These are phyloP conservation scores for Penaeus monodon DNA, from an alignment of 2,888 invertebrate species.

Conservation along the genomic window DNA sequence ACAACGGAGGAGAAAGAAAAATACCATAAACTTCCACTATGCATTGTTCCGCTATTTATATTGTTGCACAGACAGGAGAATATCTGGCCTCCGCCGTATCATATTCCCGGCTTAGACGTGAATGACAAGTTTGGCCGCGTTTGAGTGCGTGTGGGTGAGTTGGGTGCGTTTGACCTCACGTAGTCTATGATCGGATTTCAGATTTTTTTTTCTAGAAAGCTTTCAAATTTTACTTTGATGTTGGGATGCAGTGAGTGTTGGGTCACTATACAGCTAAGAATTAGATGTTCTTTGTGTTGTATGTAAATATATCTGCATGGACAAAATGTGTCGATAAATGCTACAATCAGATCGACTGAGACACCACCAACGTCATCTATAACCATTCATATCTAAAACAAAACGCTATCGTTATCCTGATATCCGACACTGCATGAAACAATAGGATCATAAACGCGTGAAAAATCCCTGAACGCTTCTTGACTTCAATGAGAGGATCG, in stretches of 20 bases:
- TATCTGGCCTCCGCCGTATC: slow-evolving; percentile 8
- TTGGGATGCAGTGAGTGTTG: too few species aligned
- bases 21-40: not conserved
- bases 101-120: slow-evolving; percentile 13
- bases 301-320: too few species aligned
- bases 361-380: slow-evolving; percentile 30
- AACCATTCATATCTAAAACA: slow-evolving; percentile 45
- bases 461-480: slow-evolving; percentile 59
- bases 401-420: slow-evolving; percentile 52
- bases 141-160: slow-evolving; percentile 17
- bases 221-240: not conserved
- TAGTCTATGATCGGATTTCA: slow-evolving; percentile 29
- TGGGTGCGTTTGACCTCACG: not conserved
- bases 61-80: slow-evolving; percentile 16
- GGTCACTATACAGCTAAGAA: too few species aligned
- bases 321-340: not conserved
- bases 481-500: slow-evolving; percentile 60
- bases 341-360: not conserved
- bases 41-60: slow-evolving; percentile 35
- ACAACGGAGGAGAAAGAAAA: slow-evolving; percentile 1
- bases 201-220: not conserved
- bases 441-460: slow-evolving; percentile 56
- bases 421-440: slow-evolving; percentile 48
- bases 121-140: slow-evolving; percentile 31
- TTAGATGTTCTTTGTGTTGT: too few species aligned